phyloP scores from a whole-genome alignment of 2,888 invertebrate species.

The Metalampra italica region DNA sequence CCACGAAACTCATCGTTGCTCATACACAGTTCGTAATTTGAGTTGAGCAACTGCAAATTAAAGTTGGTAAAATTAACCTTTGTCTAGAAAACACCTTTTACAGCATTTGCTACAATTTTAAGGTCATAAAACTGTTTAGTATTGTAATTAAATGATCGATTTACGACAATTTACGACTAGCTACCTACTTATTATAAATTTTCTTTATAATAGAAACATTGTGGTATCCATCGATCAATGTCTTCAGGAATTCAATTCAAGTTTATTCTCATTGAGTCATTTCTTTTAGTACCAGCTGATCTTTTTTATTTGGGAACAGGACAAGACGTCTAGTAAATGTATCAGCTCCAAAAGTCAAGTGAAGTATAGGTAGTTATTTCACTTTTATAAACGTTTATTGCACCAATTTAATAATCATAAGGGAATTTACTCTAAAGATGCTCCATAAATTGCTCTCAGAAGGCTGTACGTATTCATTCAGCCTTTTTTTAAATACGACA shows the following conservation, averaged over 20 bases:
- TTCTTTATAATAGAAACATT: neutral
- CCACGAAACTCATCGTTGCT: neutral
- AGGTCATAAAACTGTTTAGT: slow-evolving; percentile 33
- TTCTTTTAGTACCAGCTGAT: neutral
- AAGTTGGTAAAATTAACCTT: slow-evolving; percentile 26
- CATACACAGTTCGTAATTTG: neutral
- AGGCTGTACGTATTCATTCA: slow-evolving; percentile 12
- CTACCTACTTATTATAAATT: too few relatives aligned
- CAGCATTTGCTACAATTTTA: slow-evolving; percentile 39
- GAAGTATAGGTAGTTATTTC: too few relatives aligned
- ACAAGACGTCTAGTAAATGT: neutral
- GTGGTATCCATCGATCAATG: neutral
- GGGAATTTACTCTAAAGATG: neutral
- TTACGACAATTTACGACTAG: slow-evolving; percentile 10
- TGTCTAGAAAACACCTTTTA: slow-evolving; percentile 47
- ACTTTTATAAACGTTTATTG: neutral
- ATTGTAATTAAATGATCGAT: slow-evolving; percentile 24
- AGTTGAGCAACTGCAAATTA: slow-evolving; percentile 11
- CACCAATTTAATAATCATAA: neutral
- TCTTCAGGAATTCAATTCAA: neutral
- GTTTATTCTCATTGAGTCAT: neutral
- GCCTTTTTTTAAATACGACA: slow-evolving; percentile 41
- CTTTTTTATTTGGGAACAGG: neutral
- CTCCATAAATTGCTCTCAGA: neutral
- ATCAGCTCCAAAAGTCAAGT: neutral